A percentile compares a stretch with the other conserved stretches of the same genome.
Conservation (phyloP, 64 coral and sea anemone species). For the Platygyra sinensis region DNA sequence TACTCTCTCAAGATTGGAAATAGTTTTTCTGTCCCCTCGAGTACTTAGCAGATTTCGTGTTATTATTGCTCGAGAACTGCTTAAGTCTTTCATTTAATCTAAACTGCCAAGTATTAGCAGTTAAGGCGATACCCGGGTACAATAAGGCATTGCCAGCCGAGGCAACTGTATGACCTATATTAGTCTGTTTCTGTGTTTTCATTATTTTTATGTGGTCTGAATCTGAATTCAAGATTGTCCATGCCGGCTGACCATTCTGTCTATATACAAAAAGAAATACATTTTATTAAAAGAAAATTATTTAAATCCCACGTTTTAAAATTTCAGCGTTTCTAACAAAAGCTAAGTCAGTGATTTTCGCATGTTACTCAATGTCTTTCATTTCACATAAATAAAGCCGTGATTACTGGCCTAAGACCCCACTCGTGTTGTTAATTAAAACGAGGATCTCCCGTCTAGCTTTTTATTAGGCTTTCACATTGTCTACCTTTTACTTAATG, state of each 20-base stretch:
- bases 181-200: no score
- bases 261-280: no score
- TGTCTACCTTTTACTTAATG: not conserved
- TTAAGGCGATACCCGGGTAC: not conserved
- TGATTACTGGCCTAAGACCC: not conserved
- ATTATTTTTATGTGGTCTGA: no score
- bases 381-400: not conserved
- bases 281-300: no score
- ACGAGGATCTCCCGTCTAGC: not conserved
- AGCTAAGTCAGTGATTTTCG: not conserved
- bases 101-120: not conserved
- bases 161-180: no score
- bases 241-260: no score
- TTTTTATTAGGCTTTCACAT: not conserved
- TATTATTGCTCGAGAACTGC: not conserved
- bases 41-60: not conserved
- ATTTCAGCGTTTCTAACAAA: not conserved
- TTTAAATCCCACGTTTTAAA: no score
- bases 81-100: not conserved
- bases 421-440: not conserved
- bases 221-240: no score
- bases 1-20: not conserved
- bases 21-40: not conserved
- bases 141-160: no score
- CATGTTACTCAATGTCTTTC: not conserved